Evolutionary conservation across 2,113 vertebrate genomes (phyloP).

Genomic region (Esox niger): DNA sequence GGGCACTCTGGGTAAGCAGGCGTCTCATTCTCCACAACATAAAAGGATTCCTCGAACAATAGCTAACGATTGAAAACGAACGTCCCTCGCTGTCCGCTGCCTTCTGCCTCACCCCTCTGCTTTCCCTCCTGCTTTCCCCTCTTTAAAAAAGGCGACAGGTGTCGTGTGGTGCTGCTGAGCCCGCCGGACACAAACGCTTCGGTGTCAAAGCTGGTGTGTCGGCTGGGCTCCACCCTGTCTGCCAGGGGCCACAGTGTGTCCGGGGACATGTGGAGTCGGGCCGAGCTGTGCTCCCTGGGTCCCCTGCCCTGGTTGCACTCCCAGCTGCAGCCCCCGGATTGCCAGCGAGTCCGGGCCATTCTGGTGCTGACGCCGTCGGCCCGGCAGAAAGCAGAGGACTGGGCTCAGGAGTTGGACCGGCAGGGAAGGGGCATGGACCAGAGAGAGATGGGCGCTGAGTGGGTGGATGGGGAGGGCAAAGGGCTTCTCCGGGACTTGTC

Average conservation of each 20-base stretch:
- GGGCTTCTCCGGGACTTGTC: slow-evolving; percentile 23
- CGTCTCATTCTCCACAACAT: background rate
- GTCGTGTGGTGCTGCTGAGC: slow-evolving; percentile 77
- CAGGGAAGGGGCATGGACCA: background rate
- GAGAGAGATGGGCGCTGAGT: background rate
- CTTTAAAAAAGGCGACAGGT: slow-evolving; percentile 16
- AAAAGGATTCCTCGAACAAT: background rate
- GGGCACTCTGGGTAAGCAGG: slow-evolving; percentile 50
- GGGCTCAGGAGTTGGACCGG: slow-evolving; percentile 44
- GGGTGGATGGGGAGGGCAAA: accelerated
- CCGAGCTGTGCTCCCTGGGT: slow-evolving; percentile 66
- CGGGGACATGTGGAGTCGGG: slow-evolving; percentile 81
- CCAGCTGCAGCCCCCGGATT: slow-evolving; percentile 67
- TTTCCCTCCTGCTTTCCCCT: background rate
- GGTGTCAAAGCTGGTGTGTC: slow-evolving; percentile 61
- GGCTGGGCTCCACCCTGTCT: slow-evolving; percentile 71
- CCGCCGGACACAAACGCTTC: slow-evolving; percentile 61
- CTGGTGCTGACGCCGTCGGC: slow-evolving; percentile 77
- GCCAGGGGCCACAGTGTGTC: slow-evolving; percentile 70
- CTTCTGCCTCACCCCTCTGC: background rate
- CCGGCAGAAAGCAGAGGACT: slow-evolving; percentile 60
- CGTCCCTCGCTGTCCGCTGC: background rate
- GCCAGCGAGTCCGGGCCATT: slow-evolving; percentile 66
- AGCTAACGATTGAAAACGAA: background rate
- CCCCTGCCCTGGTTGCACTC: slow-evolving; percentile 85